Conservation (phyloP, 2,797 vertebrate species). For the Pipistrellus nathusii region DNA sequence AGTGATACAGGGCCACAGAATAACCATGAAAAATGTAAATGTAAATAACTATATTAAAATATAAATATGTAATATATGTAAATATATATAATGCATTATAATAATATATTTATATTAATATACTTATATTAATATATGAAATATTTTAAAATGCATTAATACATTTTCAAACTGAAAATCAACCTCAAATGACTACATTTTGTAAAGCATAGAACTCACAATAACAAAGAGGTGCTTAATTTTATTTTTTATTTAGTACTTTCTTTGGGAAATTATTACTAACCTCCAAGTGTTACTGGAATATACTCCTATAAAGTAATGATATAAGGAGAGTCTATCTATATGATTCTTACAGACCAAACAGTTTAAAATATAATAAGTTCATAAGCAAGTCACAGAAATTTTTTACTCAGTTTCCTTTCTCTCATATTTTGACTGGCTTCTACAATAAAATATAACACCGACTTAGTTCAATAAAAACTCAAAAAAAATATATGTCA, state of each 20-base stretch:
- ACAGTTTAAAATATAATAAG: not conserved
- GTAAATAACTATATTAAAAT: not conserved
- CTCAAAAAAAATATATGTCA: not conserved
- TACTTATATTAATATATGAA: not conserved
- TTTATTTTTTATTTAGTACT: not conserved
- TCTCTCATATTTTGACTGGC: not conserved
- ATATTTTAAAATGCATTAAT: not conserved
- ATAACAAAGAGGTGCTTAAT: not conserved
- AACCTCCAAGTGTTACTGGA: not conserved
- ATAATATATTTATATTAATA: not conserved
- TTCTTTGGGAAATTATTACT: not conserved
- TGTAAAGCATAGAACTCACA: not conserved
- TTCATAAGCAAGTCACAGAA: not conserved
- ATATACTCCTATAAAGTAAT: not conserved
- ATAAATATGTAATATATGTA: not conserved
- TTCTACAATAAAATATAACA: not conserved
- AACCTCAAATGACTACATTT: not conserved
- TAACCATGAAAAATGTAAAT: not conserved
- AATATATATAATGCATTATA: not conserved
- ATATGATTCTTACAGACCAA: not conserved
- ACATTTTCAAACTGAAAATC: constrained; percentile 28
- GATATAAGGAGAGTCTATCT: not conserved
- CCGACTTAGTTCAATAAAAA: not conserved
- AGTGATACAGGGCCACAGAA: not conserved
- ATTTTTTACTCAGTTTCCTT: not conserved